Percentiles rank a stretch among this genome's conserved stretches.
These are phyloP conservation scores for Nemurella pictetii DNA, from an alignment of 2,888 invertebrate genomes.

Conservation along the genomic window DNA sequence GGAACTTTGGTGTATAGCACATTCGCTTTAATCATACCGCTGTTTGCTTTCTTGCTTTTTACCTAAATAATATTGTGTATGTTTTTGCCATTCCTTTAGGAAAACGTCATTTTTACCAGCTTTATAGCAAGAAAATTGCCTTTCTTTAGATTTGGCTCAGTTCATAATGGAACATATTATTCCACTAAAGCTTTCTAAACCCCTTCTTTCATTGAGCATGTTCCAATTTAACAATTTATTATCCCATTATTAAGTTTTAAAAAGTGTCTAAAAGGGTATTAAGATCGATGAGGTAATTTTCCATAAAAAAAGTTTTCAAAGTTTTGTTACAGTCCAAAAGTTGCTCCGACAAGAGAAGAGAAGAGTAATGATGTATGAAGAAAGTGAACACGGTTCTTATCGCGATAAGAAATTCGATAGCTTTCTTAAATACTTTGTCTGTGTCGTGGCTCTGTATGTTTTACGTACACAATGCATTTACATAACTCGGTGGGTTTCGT, in stretches of 20 bases:
- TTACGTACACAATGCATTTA: neutral
- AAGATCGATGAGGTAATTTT: neutral
- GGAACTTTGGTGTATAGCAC: no score
- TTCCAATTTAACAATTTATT: neutral
- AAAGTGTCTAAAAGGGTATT: neutral
- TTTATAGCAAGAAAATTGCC: neutral
- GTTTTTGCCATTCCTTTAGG: neutral
- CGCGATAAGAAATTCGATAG: neutral
- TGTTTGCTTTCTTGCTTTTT: no score
- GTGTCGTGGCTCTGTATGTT: neutral
- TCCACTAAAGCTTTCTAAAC: neutral
- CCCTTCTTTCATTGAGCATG: neutral
- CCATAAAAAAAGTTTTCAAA: neutral
- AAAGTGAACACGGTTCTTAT: neutral
- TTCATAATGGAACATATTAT: neutral
- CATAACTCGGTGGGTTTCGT: neutral
- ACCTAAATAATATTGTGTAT: no score
- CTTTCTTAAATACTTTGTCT: neutral
- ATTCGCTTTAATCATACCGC: no score
- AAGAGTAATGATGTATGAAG: neutral
- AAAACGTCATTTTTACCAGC: neutral
- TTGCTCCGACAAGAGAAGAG: neutral
- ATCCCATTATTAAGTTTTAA: neutral
- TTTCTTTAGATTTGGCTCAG: neutral
- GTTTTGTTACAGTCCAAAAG: neutral